Percentiles rank a stretch among this genome's conserved stretches.
Evolutionary conservation across 2,888 invertebrate genomes (phyloP).

Genomic region (Tachina fera): DNA sequence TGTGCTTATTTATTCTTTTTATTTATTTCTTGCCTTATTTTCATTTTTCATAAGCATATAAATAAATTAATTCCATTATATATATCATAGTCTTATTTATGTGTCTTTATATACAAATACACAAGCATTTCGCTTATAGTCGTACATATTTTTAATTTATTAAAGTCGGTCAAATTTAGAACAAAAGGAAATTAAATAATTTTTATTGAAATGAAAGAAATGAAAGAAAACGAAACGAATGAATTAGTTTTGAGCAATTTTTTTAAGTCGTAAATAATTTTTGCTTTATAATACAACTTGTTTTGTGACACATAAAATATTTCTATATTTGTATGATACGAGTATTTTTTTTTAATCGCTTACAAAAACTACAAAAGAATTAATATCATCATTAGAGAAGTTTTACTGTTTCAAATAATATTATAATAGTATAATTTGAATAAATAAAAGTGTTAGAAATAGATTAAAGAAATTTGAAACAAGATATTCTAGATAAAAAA

Average conservation of each 20-base stretch:
- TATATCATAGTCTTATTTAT: neutral
- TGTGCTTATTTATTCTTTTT: neutral
- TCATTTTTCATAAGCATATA: conserved; percentile 35
- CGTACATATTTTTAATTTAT: conserved; percentile 19
- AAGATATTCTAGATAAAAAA: no score
- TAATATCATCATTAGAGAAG: no score
- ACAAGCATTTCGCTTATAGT: neutral
- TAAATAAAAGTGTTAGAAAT: no score
- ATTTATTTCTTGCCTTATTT: conserved; percentile 31
- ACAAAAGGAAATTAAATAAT: conserved; percentile 46
- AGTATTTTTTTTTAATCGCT: neutral
- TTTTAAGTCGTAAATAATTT: conserved; percentile 42
- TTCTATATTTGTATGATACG: neutral
- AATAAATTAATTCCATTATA: conserved; percentile 17
- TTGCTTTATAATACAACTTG: conserved; percentile 24
- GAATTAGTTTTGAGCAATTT: neutral
- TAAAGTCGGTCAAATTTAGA: conserved; percentile 52
- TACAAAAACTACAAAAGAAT: neutral
- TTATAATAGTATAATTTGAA: no score
- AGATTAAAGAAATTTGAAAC: no score
- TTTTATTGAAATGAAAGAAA: conserved; percentile 10
- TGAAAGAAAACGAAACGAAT: neutral
- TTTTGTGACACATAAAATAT: conserved; percentile 13
- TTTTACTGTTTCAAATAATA: no score
- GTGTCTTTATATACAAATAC: neutral